Conservation (phyloP, 2,113 vertebrate genomes). For the Mesocricetus auratus region DNA sequence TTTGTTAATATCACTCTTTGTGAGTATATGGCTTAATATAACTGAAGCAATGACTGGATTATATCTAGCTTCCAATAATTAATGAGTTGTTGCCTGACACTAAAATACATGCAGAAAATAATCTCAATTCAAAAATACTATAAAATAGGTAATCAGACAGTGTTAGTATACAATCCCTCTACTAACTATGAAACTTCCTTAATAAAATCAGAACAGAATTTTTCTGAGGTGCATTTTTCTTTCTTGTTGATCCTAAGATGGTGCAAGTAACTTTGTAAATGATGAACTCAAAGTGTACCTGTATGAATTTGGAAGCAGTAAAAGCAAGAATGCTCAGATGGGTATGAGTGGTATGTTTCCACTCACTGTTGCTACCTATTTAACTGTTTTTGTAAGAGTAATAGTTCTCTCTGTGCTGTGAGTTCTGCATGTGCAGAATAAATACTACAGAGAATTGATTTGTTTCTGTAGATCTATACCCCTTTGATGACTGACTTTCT, state of each 20-base stretch:
- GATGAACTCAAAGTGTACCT: neutral
- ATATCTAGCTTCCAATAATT: neutral
- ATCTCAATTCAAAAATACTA: neutral
- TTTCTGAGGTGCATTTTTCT: neutral
- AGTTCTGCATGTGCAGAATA: conserved; percentile 10
- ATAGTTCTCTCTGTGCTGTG: neutral
- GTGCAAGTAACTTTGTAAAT: neutral
- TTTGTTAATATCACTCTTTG: neutral
- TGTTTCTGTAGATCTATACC: neutral
- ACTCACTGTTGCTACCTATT: neutral
- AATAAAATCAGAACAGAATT: neutral
- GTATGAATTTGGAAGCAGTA: neutral
- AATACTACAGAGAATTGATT: neutral
- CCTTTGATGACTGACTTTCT: neutral
- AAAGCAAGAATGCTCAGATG: neutral
- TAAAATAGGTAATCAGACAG: neutral
- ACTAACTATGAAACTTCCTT: neutral
- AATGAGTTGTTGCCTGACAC: neutral
- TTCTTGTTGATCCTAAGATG: neutral
- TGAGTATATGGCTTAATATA: neutral
- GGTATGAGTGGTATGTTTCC: neutral
- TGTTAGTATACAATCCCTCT: neutral
- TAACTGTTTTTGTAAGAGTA: neutral
- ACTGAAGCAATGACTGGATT: neutral
- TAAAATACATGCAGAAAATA: neutral